Evolutionary conservation across 2,888 invertebrate genomes (phyloP).

Genomic region (Netelia fuscicornis): DNA sequence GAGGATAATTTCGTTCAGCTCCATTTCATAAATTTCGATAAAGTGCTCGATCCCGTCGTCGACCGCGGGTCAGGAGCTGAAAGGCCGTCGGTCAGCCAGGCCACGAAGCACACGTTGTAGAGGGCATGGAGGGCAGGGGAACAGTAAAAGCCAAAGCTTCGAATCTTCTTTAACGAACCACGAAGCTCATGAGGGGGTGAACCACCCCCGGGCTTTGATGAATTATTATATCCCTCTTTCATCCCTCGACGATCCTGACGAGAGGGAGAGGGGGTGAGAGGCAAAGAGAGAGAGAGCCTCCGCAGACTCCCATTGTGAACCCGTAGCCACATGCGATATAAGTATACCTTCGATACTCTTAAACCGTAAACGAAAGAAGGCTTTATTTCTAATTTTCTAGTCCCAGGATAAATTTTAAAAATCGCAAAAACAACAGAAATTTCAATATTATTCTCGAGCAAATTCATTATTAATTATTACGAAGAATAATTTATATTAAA

Average conservation of each 20-base stretch:
- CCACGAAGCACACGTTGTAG: constrained; percentile 42
- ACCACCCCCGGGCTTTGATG: constrained; percentile 36
- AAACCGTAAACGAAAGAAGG: too few relatives aligned
- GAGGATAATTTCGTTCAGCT: constrained; percentile 52
- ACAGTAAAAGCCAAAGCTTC: constrained; percentile 57
- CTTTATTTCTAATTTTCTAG: too few relatives aligned
- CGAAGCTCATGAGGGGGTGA: constrained; percentile 5
- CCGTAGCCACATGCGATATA: not conserved
- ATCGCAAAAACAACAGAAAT: not conserved
- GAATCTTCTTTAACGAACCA: constrained; percentile 63
- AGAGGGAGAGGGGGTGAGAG: not conserved
- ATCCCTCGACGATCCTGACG: not conserved
- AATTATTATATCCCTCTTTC: constrained; percentile 41
- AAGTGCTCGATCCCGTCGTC: constrained; percentile 37
- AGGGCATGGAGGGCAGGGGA: not conserved
- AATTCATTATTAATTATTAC: not conserved
- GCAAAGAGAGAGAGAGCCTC: not conserved
- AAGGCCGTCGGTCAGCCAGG: constrained; percentile 40
- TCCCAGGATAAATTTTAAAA: not conserved
- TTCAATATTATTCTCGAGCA: not conserved
- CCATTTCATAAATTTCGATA: constrained; percentile 61
- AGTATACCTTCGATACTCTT: not conserved
- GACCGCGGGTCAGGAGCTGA: constrained; percentile 30
- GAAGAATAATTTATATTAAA: constrained; percentile 1
- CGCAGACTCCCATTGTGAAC: not conserved